A percentile compares a stretch with the other conserved stretches of the same genome.
phyloP scores from a whole-genome alignment of 1,140 invertebrate species.

The Drosophila ananassae region DNA sequence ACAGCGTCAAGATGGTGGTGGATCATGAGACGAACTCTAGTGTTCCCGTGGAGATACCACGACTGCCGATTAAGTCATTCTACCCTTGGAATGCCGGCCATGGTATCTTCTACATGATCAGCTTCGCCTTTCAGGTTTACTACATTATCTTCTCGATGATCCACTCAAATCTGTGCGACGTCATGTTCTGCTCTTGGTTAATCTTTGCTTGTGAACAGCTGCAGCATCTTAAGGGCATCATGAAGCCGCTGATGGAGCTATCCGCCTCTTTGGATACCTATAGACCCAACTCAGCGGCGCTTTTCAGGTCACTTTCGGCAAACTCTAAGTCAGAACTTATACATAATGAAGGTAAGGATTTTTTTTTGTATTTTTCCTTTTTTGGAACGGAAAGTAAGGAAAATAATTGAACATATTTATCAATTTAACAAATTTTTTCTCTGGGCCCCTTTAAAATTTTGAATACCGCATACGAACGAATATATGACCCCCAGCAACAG shows the following conservation, averaged over 20 bases:
- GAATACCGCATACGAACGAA: too few species aligned
- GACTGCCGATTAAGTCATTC: slow-evolving; percentile 89
- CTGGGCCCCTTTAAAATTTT: too few species aligned
- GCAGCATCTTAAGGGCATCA: slow-evolving; percentile 92
- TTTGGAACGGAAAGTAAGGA: too few species aligned
- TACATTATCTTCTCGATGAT: slow-evolving; percentile 89
- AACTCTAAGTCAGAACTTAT: slow-evolving; percentile 86
- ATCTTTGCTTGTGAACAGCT: slow-evolving; percentile 93
- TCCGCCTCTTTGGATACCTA: slow-evolving; percentile 92
- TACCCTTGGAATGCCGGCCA: slow-evolving; percentile 90
- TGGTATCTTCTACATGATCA: slow-evolving; percentile 88
- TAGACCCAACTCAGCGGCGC: slow-evolving; percentile 90
- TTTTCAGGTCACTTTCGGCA: slow-evolving; percentile 88
- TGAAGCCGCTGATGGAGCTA: slow-evolving; percentile 93
- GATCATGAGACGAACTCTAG: slow-evolving; percentile 91
- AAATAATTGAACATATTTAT: too few species aligned
- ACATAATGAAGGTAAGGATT: slow-evolving; percentile 84
- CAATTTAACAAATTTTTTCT: too few species aligned
- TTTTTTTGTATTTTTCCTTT: too few species aligned
- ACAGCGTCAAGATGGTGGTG: slow-evolving; percentile 87
- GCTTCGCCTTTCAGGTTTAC: slow-evolving; percentile 90
- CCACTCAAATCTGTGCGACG: slow-evolving; percentile 89
- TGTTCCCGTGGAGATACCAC: slow-evolving; percentile 88
- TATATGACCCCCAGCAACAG: too few species aligned
- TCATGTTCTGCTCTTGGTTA: slow-evolving; percentile 92